These are phyloP conservation scores for Drosophila cardini DNA, from an alignment of 1,140 invertebrate genomes.

Conservation along the genomic window DNA sequence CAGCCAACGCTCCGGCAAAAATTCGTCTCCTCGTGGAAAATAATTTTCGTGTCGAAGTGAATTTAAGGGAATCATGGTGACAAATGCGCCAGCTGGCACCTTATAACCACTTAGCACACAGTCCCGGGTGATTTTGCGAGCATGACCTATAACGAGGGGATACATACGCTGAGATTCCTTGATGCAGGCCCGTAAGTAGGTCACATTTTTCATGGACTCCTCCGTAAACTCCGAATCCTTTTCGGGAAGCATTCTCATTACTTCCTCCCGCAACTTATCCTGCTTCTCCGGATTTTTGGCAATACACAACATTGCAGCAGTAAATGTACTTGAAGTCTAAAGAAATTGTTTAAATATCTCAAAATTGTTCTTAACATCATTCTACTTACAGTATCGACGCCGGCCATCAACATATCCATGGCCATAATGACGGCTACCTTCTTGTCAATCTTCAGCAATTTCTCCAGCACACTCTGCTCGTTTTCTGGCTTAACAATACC, in stretches of 20 bases:
- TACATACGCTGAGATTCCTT: slow-evolving; percentile 87
- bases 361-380: too few species aligned
- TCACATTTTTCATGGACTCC: slow-evolving; percentile 86
- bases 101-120: slow-evolving; percentile 86
- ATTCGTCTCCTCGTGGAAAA: slow-evolving; percentile 85
- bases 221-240: slow-evolving; percentile 85
- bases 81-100: slow-evolving; percentile 87
- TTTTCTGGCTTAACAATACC: slow-evolving; percentile 48
- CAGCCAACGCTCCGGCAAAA: slow-evolving; percentile 87
- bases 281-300: slow-evolving; percentile 89
- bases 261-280: slow-evolving; percentile 88
- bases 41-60: slow-evolving; percentile 84
- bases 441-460: slow-evolving; percentile 84
- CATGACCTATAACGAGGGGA: slow-evolving; percentile 86
- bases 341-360: background rate
- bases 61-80: slow-evolving; percentile 85
- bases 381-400: slow-evolving; percentile 75
- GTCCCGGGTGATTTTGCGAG: slow-evolving; percentile 85
- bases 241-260: slow-evolving; percentile 85
- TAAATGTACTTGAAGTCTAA: slow-evolving; percentile 60
- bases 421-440: slow-evolving; percentile 84
- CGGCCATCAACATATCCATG: slow-evolving; percentile 78
- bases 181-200: slow-evolving; percentile 88
- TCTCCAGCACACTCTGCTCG: slow-evolving; percentile 73
- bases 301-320: slow-evolving; percentile 79